phyloP scores from a whole-genome alignment of 2,888 invertebrate genomes.

The Palloptera scutellata region DNA sequence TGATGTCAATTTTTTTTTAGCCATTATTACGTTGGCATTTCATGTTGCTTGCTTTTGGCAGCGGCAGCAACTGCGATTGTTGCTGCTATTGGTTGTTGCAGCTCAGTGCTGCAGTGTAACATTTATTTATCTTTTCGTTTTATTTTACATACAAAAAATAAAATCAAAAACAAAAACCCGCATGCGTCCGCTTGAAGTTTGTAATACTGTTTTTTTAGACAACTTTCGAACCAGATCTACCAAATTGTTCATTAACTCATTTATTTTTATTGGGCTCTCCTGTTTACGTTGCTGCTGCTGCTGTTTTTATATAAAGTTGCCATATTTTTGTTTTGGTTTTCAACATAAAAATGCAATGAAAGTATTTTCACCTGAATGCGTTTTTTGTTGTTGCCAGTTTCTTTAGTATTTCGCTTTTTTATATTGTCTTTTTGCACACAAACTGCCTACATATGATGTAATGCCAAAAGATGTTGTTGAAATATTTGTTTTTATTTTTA shows the following conservation, averaged over 20 bases:
- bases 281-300: background rate
- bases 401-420: background rate
- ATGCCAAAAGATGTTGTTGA: background rate
- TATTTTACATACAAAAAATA: too few relatives aligned
- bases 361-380: background rate
- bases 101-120: background rate
- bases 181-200: too few relatives aligned
- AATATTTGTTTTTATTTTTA: background rate
- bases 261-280: background rate
- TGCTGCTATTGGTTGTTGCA: constrained; percentile 2
- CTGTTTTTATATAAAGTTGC: background rate
- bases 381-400: background rate
- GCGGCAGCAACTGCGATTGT: constrained; percentile 1
- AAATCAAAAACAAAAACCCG: too few relatives aligned
- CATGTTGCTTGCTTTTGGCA: background rate
- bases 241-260: background rate
- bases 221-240: constrained; percentile 20
- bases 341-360: constrained; percentile 3
- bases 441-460: background rate
- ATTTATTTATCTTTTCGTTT: too few relatives aligned
- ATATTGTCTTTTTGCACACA: background rate
- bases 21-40: background rate
- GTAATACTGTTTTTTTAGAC: background rate
- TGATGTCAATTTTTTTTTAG: background rate
- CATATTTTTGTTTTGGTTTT: constrained; percentile 3